Evolutionary conservation across 2,797 vertebrate species (phyloP).

Genomic region (Lagorchestes hirsutus): DNA sequence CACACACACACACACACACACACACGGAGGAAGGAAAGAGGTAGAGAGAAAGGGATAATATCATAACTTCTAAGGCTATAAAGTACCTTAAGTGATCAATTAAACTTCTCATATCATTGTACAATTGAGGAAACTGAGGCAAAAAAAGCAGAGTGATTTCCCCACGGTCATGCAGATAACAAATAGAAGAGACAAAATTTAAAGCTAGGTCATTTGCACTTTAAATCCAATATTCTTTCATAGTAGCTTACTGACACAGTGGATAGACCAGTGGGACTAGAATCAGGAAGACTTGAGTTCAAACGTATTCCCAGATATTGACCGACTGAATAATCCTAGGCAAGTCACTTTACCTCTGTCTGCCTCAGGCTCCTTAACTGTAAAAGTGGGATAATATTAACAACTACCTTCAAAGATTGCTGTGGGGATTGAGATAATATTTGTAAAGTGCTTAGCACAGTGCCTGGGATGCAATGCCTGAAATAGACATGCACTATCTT

Average conservation of each 20-base stretch:
- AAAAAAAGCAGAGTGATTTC: not conserved
- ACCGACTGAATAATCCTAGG: not conserved
- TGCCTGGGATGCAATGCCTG: not conserved
- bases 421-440: not conserved
- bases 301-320: not conserved
- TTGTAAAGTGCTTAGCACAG: not conserved
- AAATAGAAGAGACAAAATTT: not conserved
- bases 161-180: not conserved
- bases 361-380: not conserved
- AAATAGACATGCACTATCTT: not conserved
- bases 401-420: not conserved
- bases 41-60: not conserved
- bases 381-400: not conserved
- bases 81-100: not conserved
- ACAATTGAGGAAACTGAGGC: not conserved
- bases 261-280: not conserved
- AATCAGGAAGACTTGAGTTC: not conserved
- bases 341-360: not conserved
- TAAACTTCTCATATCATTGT: not conserved
- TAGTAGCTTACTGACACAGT: not conserved
- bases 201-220: not conserved
- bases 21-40: too few species aligned
- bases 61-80: not conserved
- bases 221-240: not conserved
- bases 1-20: too few species aligned